Base-by-base conservation (phyloP, 2,888 invertebrate genomes). In the Hypsopygia costalis region DNA sequence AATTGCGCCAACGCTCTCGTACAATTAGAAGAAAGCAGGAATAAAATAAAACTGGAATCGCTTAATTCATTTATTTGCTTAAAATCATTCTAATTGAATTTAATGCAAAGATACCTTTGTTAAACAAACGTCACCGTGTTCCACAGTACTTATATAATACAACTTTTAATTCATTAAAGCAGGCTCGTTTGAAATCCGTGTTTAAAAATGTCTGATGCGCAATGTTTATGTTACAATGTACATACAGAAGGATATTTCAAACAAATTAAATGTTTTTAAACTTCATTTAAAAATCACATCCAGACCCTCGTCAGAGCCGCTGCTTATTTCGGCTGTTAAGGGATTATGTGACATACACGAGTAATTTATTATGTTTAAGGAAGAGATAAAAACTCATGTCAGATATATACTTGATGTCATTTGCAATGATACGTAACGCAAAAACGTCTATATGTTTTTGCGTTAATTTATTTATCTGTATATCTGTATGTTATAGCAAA, bases 291-390 rank as follows among this genome's bases (percentile, higher is more conserved):
- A 47, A 50, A 47, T 46, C 38, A 46, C 43, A 44, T 36, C 33
- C 20, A 28, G 47, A 50, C 50, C 50, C 50, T 46, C 50, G 46
- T 50, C 50, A 50, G 38, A 32, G 35, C 42, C 40, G 41, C 44
- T 47, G 47, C 47, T 47, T 47, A 50, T 50, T 50, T 47, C 40
- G 42, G 47, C 47, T 50, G 46, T 45, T 43, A 47, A 47, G 44
- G 46, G 46, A 44, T 50, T 50, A 50, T 41, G 43, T 44, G 42
- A 44, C 42, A 41, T 41, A 42, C 49, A 46, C 46, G 46, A 46
- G 49, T 49, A 46, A 49, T 49, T 49, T 49, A 49, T n/a, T 49
- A 43, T 35, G 41, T 44, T 42, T 42, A 38, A 35, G 43, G 27
- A 36, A 38, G 35, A 46, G 39, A 39, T 45, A 45, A 40, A 49